Percentiles rank a stretch among this genome's conserved stretches.
These are phyloP conservation scores for Daptonema setosum DNA, from an alignment of 2,888 invertebrate species.

Conservation along the genomic window DNA sequence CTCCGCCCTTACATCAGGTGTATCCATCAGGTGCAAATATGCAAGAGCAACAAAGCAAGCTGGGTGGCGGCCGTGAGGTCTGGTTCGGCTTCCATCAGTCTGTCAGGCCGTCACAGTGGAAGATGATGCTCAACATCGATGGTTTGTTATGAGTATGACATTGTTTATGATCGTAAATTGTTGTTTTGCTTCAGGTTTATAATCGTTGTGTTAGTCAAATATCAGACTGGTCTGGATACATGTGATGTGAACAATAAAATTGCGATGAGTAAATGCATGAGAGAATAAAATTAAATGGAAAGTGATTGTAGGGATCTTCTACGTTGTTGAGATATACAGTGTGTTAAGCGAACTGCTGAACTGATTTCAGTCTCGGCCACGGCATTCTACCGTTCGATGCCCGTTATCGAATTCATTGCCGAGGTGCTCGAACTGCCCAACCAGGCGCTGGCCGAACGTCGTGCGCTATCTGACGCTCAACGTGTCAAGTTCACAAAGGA, in stretches of 20 bases:
- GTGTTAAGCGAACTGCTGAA: no score
- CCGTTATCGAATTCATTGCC: constrained; percentile 99
- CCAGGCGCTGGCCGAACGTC: constrained; percentile 36
- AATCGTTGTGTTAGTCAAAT: no score
- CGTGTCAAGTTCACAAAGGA: constrained; percentile 96
- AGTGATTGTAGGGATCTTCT: no score
- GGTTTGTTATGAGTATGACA: constrained; percentile 39
- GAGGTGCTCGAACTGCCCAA: constrained; percentile 93
- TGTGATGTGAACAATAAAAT: no score
- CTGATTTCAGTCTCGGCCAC: constrained; percentile 68
- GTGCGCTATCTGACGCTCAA: constrained; percentile 16
- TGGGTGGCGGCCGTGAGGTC: constrained; percentile 84
- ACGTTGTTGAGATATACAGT: no score
- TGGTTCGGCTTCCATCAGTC: constrained; percentile 99
- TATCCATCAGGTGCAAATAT: neutral
- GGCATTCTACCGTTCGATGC: constrained; percentile 98
- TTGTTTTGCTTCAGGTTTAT: no score
- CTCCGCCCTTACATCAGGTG: no score
- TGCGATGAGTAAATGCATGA: no score
- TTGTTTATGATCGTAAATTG: neutral
- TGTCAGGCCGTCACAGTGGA: constrained; percentile 97
- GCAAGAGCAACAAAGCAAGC: constrained; percentile 12
- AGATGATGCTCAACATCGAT: constrained; percentile 99
- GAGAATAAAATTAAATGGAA: no score
- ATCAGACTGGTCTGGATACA: no score